These are phyloP conservation scores for Pogoniulus pusillus DNA, from an alignment of 2,797 vertebrate species.

Conservation along the genomic window DNA sequence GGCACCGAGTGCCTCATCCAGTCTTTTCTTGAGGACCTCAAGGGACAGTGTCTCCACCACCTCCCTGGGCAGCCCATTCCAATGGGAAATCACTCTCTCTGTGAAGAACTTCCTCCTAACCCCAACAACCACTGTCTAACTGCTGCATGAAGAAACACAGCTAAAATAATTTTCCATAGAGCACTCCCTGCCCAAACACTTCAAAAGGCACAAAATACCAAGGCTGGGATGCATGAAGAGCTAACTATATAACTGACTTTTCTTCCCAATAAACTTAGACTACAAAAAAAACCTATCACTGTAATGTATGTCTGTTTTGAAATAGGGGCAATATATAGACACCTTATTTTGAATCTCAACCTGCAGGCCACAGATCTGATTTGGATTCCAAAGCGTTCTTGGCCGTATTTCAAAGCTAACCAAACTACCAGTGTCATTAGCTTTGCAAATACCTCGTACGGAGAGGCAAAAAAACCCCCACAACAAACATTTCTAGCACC, in stretches of 20 bases:
- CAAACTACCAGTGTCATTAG: background rate
- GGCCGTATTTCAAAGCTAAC: background rate
- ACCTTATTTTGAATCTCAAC: background rate
- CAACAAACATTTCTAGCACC: fast-evolving
- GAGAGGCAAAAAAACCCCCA: background rate
- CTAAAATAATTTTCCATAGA: background rate
- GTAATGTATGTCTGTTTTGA: background rate
- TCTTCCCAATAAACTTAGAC: background rate
- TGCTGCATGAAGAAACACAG: background rate
- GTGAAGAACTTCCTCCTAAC: no score
- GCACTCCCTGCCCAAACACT: background rate
- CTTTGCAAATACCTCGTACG: background rate
- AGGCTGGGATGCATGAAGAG: fast-evolving
- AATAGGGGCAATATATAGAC: background rate
- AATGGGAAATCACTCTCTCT: no score
- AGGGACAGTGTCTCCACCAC: no score
- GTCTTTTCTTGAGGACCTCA: no score
- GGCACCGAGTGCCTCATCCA: no score
- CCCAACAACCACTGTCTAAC: background rate
- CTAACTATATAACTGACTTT: background rate
- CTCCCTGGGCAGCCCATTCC: no score
- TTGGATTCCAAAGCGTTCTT: background rate
- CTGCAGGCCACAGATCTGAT: background rate
- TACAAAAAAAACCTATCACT: background rate
- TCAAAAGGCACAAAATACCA: background rate